Conservation (phyloP, 2,113 vertebrate species). For the Phalacrocorax carbo region DNA sequence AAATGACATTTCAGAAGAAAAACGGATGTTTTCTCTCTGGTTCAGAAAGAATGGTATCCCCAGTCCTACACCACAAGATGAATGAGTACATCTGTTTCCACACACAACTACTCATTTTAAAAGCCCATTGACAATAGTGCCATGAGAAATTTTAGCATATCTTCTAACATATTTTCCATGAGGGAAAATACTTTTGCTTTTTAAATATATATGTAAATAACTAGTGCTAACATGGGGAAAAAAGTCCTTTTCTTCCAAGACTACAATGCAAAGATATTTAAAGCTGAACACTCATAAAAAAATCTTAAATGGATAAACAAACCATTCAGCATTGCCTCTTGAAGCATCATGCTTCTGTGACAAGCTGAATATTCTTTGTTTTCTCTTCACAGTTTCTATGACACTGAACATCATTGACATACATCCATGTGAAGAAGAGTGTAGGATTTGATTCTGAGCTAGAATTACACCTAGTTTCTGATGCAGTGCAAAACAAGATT, state of each 20-base stretch:
- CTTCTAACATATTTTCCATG: not conserved
- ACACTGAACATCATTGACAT: not conserved
- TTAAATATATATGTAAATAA: not conserved
- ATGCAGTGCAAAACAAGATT: not conserved
- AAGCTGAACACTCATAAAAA: not conserved
- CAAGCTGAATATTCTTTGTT: not conserved
- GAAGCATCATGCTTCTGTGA: not conserved
- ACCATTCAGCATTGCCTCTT: not conserved
- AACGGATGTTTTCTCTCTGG: not conserved
- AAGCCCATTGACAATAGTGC: not conserved
- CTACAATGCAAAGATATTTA: not conserved
- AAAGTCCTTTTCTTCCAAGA: not conserved
- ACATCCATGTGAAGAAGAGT: not conserved
- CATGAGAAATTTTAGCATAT: not conserved
- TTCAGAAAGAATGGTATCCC: not conserved
- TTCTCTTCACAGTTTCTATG: not conserved
- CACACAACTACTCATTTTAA: not conserved
- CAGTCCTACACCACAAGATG: not conserved
- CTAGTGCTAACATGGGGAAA: not conserved
- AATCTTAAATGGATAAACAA: not conserved
- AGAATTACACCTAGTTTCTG: not conserved
- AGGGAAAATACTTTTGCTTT: not conserved
- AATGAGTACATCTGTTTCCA: not conserved
- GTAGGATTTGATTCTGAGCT: not conserved
- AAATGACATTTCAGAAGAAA: not conserved